Base-by-base conservation (phyloP, 2,888 invertebrate genomes). In the Cacoxenus indagator region DNA sequence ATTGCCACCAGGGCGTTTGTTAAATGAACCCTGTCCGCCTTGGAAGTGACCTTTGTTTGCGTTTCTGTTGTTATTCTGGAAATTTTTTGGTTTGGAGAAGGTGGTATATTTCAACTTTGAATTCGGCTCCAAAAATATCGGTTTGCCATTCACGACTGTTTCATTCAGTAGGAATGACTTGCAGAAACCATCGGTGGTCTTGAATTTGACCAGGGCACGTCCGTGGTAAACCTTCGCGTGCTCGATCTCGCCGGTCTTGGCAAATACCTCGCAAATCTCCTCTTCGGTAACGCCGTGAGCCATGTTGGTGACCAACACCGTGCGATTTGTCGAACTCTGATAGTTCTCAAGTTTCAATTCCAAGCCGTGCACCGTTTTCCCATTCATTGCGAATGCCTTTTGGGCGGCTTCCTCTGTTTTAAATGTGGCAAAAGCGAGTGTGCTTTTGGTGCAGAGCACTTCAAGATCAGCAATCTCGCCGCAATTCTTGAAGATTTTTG, bases 91-190 rank as follows among this genome's bases (percentile, higher is more conserved):
- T 11, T 14, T 24, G 24, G 27, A 55, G 6, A 19, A 11, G 11
- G 6, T 26, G 22, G 65, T 65, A 9, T 73, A 51, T 43, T 85
- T 85, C 0, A 76, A 66, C 0, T 64, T n/a, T 0, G 85, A 85
- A 65, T 78, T 76, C 8, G 85, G 85, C 71, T 86, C 81, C 3
- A 85, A 4, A 57, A 85, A 85, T 1, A 85, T 70, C 3, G 75
- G 72, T 11, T 76, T 71, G 11, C 76, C 77, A 1, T 70, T 62
- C 0, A 85, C 0, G 0, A 55, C 0, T 0, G 67, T 59, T 29
- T 85, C 85, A 62, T 84, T 84, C 0, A 70, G 8, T 22, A 85
- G 64, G 51, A 85, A 85, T 1, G 85, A 76, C 66, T 84, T 84
- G 69, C 85, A 85, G 69, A 77, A 85, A 0, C 62, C 84, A 3